These are phyloP conservation scores for Nannospalax galili DNA, from an alignment of 2,113 vertebrate genomes.

Conservation along the genomic window DNA sequence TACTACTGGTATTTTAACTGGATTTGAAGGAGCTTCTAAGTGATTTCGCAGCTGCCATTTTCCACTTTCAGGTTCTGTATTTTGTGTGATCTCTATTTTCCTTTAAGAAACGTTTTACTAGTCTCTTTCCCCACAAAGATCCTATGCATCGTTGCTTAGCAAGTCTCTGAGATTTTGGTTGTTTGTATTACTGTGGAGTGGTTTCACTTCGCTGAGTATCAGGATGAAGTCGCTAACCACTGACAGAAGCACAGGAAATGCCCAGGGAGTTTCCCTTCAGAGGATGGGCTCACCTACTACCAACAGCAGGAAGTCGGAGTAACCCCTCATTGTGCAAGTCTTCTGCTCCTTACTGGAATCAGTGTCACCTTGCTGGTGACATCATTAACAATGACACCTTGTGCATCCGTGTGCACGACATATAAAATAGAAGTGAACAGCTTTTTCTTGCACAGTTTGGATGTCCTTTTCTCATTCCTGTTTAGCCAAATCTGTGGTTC, in stretches of 20 bases:
- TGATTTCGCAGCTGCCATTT: not conserved
- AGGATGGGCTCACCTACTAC: not conserved
- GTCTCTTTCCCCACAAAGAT: not conserved
- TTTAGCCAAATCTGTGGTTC: not conserved
- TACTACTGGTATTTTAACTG: not conserved
- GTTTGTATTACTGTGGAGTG: not conserved
- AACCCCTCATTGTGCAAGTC: not conserved
- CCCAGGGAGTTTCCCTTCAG: not conserved
- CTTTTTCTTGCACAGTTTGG: not conserved
- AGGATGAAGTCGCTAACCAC: not conserved
- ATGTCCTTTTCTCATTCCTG: not conserved
- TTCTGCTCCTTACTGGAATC: not conserved
- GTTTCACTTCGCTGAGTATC: not conserved
- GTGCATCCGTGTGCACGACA: not conserved
- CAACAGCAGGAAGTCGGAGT: not conserved
- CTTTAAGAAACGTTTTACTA: not conserved
- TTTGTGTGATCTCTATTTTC: not conserved
- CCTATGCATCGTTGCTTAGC: not conserved
- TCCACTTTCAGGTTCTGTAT: not conserved
- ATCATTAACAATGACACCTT: not conserved
- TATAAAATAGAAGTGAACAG: not conserved
- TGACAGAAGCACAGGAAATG: not conserved
- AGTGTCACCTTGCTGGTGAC: not conserved
- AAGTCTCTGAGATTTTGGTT: not conserved
- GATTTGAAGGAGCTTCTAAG: not conserved